A percentile compares a stretch with the other conserved stretches of the same genome.
Evolutionary conservation across 2,113 vertebrate genomes (phyloP).

Genomic region (Alethe castanea): DNA sequence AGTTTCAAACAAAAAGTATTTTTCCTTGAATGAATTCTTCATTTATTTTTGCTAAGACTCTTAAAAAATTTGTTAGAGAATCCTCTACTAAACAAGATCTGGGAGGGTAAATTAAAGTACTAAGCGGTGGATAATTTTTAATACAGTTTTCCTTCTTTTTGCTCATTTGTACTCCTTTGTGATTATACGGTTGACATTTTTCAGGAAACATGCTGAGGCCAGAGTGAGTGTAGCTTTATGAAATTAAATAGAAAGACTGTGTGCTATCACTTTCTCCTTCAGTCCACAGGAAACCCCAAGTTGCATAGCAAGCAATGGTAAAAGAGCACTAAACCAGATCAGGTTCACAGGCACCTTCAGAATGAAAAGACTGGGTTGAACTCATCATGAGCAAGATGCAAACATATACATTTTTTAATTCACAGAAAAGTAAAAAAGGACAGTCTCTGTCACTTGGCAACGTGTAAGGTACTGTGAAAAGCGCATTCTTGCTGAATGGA

Average conservation of each 20-base stretch:
- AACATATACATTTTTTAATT: background rate
- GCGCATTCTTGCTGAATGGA: background rate
- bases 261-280: background rate
- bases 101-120: background rate
- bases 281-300: background rate
- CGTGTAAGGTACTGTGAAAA: background rate
- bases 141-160: background rate
- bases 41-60: background rate
- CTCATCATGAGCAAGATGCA: background rate
- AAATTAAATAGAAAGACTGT: background rate
- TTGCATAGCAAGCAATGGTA: background rate
- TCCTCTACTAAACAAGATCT: background rate
- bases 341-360: background rate
- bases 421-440: background rate
- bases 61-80: slow-evolving; percentile 2
- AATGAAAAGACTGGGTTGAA: background rate
- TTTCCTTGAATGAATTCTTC: background rate
- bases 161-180: background rate
- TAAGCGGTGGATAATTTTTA: background rate
- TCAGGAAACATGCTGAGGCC: background rate
- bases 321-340: background rate
- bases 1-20: background rate
- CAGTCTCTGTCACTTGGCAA: background rate
- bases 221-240: background rate
- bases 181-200: slow-evolving; percentile 1